These are phyloP conservation scores for Anoplolepis gracilipes DNA, from an alignment of 1,140 invertebrate genomes.

Conservation along the genomic window DNA sequence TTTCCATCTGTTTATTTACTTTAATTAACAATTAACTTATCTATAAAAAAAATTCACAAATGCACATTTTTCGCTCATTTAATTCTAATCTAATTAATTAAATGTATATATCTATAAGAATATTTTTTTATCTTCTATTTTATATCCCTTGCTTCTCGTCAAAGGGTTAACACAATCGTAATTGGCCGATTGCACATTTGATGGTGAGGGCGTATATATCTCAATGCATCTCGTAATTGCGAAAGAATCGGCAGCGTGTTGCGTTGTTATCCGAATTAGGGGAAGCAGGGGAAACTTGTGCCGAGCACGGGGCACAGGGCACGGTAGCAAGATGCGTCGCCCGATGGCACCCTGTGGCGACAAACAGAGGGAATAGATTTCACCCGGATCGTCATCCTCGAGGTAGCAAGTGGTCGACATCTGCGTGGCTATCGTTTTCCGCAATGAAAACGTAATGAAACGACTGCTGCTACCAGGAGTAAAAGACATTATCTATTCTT, in stretches of 20 bases:
- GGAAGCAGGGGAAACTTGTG: neutral
- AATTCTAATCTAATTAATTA: neutral
- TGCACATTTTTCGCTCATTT: neutral
- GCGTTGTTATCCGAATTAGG: constrained; percentile 60
- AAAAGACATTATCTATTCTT: constrained; percentile 25
- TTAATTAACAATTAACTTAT: neutral
- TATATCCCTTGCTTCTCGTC: neutral
- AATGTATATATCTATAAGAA: neutral
- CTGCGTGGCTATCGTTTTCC: constrained; percentile 67
- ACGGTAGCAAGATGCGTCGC: neutral
- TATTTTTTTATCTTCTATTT: neutral
- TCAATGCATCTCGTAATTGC: constrained; percentile 65
- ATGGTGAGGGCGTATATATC: neutral
- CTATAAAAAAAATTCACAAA: neutral
- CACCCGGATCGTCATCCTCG: constrained; percentile 46
- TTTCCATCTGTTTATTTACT: neutral
- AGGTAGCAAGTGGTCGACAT: constrained; percentile 67
- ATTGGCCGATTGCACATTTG: constrained; percentile 2
- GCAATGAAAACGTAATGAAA: constrained; percentile 60
- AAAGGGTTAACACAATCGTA: constrained; percentile 8
- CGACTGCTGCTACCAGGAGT: neutral
- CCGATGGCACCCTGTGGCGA: constrained; percentile 58
- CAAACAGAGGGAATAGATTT: constrained; percentile 64
- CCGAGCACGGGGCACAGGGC: neutral
- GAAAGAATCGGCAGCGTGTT: constrained; percentile 25